phyloP scores from a whole-genome alignment of 2,888 invertebrate genomes.

The Eucriotettix oculatus region DNA sequence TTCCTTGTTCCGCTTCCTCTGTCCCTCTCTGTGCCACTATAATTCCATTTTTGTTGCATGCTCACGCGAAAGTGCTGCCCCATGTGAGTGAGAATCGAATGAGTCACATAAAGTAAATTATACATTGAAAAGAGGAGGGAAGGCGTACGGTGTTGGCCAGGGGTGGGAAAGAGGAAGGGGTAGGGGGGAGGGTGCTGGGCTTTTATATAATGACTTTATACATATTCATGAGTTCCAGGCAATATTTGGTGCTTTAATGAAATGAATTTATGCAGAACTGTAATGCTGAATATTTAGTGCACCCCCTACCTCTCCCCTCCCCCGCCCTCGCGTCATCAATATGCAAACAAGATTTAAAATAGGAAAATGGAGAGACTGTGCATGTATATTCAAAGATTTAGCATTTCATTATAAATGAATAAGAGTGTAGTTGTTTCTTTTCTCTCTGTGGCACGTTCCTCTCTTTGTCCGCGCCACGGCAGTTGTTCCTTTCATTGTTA shows the following conservation, averaged over 20 bases:
- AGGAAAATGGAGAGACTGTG: slow-evolving; percentile 15
- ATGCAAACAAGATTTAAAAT: slow-evolving; percentile 16
- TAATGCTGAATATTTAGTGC: slow-evolving; percentile 39
- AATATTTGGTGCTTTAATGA: slow-evolving; percentile 46
- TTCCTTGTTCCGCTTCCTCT: background rate
- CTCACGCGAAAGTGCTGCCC: slow-evolving; percentile 6
- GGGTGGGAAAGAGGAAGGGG: background rate
- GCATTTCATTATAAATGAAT: slow-evolving; percentile 11
- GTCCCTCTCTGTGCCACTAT: background rate
- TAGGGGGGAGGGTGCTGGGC: slow-evolving; percentile 21
- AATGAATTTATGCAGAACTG: slow-evolving; percentile 48
- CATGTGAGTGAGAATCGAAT: slow-evolving; percentile 26
- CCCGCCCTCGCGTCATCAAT: slow-evolving; percentile 10
- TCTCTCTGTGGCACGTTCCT: background rate
- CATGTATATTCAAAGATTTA: slow-evolving; percentile 15
- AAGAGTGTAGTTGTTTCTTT: slow-evolving; percentile 7
- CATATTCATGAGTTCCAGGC: slow-evolving; percentile 44
- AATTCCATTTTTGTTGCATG: background rate
- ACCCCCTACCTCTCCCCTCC: slow-evolving; percentile 2
- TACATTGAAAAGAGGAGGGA: slow-evolving; percentile 34
- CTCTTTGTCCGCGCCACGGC: background rate
- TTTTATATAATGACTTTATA: slow-evolving; percentile 48
- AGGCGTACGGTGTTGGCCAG: background rate
- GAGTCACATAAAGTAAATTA: slow-evolving; percentile 49
- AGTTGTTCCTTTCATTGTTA: background rate